Evolutionary conservation across 2,888 invertebrate genomes (phyloP), one percentile per base, ranked within the genome.

Genomic region (Acanthosepion pharaonis): DNA sequence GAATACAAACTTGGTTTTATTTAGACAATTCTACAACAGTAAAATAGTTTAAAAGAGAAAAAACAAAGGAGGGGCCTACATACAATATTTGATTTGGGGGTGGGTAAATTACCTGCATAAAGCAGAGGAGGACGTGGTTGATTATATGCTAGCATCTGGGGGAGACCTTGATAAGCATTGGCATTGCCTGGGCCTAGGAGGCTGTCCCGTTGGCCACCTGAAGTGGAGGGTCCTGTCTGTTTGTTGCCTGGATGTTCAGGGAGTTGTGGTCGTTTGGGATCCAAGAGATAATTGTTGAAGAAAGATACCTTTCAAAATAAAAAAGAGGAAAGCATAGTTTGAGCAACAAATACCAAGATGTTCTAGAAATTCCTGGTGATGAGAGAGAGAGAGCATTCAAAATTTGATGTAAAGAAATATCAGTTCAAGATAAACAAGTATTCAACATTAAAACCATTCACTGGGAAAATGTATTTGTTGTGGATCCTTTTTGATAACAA

Each of bases 231-330:
- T 42, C 95, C 95, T 49, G 98, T 94, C 94, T 95, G 96, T 94
- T 96, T 96, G 95, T 96, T 97, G 42, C 97, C 96, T 1, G 97
- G 97, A 95, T 97, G 97, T 97, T 99, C 99, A 18, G 99, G 98
- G 96, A 99, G 98, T 97, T 99, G 99, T 20, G 99, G 99, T 94
- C 99, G 98, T 96, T 99, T 99, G 9, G 99, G 98, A 98, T 99
- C 99, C 96, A 98, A 98, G 96, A 98, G 97, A 98, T 99, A 99
- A 97, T 99, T 99, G 98, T 99, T 99, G 98, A 99, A 99, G 97
- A 99, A 99, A 96, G 99, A 98, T 95, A 99, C 98, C 98, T 98
- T 93, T 5, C 28, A 95, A n/a, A 96, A 42, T 42, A 95, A 95
- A 53, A 94, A 94, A 20, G n/a, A 20, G n/a, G 25, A 42, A 48